Evolutionary conservation across 2,888 invertebrate species (phyloP).

Genomic region (Sarcophaga caerulescens): DNA sequence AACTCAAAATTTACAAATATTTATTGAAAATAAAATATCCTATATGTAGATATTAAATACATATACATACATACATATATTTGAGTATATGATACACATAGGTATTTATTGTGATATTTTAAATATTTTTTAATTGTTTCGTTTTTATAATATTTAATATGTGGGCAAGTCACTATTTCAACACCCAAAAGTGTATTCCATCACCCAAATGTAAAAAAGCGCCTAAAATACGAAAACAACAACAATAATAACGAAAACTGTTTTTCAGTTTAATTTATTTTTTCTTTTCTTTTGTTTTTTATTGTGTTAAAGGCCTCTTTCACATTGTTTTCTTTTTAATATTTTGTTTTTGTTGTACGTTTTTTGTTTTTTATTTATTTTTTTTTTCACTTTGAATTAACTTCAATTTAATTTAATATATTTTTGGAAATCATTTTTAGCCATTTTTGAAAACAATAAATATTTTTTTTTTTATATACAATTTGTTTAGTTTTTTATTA

Average conservation of each 20-base stretch:
- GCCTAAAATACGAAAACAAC: background rate
- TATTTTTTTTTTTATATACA: background rate
- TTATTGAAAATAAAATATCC: no score
- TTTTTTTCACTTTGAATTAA: background rate
- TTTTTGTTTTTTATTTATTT: background rate
- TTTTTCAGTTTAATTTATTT: background rate
- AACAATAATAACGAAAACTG: background rate
- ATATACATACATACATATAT: no score
- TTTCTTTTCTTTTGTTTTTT: background rate
- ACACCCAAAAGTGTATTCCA: background rate
- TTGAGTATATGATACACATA: no score
- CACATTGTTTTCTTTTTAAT: background rate
- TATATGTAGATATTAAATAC: no score
- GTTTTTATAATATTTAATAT: background rate
- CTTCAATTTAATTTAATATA: background rate
- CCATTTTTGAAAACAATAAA: no score
- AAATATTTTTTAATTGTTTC: background rate
- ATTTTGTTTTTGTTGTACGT: background rate
- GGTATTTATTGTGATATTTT: no score
- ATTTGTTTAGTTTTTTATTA: no score
- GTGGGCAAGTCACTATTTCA: background rate
- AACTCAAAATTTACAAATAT: no score
- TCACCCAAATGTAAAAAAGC: background rate
- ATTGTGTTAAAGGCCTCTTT: background rate
- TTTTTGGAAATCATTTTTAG: background rate